Percentiles rank a stretch among this genome's conserved stretches.
Evolutionary conservation across 2,113 vertebrate species (phyloP).

Genomic region (Speoplatyrhinus poulsoni): DNA sequence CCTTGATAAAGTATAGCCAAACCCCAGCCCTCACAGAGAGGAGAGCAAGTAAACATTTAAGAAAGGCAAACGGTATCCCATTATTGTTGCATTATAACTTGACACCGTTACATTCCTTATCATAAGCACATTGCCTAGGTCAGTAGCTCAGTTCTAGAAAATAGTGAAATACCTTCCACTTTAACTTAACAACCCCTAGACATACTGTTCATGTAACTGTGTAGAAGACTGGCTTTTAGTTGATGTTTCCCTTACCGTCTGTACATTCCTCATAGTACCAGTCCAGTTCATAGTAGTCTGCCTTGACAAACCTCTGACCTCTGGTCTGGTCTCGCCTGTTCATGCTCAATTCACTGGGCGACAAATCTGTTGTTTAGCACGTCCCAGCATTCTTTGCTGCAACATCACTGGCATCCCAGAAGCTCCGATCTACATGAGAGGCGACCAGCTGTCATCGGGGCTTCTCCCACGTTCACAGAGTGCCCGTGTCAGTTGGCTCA

Average conservation of each 20-base stretch:
- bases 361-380: constrained; percentile 13
- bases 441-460: constrained; percentile 12
- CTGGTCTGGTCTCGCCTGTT: constrained; percentile 60
- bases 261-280: constrained; percentile 99
- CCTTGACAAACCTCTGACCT: constrained; percentile 92
- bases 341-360: constrained; percentile 83
- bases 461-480: constrained; percentile 4
- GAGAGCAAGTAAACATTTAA: too few species aligned
- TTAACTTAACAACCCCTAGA: background rate
- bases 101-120: too few species aligned
- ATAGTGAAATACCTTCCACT: background rate
- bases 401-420: constrained; percentile 1
- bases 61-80: too few species aligned
- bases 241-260: constrained; percentile 84
- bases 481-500: constrained; percentile 1
- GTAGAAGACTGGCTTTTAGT: background rate
- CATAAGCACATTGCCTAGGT: too few species aligned
- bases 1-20: too few species aligned
- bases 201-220: background rate
- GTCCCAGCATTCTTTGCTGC: constrained; percentile 6
- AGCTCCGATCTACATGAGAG: constrained; percentile 19
- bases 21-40: too few species aligned
- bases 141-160: too few species aligned
- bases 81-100: too few species aligned
- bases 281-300: constrained; percentile 97